A percentile compares a stretch with the other conserved stretches of the same genome.
phyloP scores from a whole-genome alignment of 2,797 vertebrate genomes.

The Pelobates cultripes region DNA sequence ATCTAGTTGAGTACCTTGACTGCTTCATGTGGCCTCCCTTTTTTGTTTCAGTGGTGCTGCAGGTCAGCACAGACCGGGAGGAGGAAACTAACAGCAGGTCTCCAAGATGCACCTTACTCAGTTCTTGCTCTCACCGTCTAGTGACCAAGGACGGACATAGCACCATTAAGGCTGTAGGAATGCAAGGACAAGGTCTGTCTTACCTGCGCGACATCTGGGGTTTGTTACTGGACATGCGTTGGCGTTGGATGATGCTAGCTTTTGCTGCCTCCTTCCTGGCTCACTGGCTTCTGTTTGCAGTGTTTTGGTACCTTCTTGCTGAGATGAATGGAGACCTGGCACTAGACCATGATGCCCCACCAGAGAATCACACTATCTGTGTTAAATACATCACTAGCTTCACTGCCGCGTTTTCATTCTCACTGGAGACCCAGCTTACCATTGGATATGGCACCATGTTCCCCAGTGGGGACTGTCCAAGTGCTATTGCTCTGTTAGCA shows the following conservation, averaged over 20 bases:
- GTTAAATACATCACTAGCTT: constrained; percentile 96
- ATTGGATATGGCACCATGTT: constrained; percentile 98
- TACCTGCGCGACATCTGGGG: constrained; percentile 92
- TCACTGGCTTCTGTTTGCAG: constrained; percentile 95
- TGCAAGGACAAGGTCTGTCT: constrained; percentile 74
- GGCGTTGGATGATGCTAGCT: constrained; percentile 95
- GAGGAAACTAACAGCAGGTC: constrained; percentile 76
- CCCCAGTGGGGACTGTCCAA: constrained; percentile 93
- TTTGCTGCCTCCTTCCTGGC: constrained; percentile 90
- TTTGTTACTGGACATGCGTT: constrained; percentile 89
- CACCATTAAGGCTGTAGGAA: constrained; percentile 70
- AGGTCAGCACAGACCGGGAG: constrained; percentile 62
- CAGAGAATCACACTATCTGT: constrained; percentile 91
- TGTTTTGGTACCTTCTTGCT: constrained; percentile 94
- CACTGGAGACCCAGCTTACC: constrained; percentile 97
- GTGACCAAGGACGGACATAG: constrained; percentile 94
- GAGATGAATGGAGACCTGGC: constrained; percentile 93
- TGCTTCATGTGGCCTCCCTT: background rate
- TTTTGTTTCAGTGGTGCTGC: constrained; percentile 62
- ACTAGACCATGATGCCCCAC: constrained; percentile 86
- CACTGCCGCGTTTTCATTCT: constrained; percentile 95
- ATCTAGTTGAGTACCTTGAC: no score
- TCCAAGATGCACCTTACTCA: constrained; percentile 78
- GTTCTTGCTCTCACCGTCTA: constrained; percentile 77
- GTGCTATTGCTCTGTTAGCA: constrained; percentile 90